Base-by-base conservation (phyloP, 1,140 invertebrate genomes). In the Ctenoplectra terminalis region DNA sequence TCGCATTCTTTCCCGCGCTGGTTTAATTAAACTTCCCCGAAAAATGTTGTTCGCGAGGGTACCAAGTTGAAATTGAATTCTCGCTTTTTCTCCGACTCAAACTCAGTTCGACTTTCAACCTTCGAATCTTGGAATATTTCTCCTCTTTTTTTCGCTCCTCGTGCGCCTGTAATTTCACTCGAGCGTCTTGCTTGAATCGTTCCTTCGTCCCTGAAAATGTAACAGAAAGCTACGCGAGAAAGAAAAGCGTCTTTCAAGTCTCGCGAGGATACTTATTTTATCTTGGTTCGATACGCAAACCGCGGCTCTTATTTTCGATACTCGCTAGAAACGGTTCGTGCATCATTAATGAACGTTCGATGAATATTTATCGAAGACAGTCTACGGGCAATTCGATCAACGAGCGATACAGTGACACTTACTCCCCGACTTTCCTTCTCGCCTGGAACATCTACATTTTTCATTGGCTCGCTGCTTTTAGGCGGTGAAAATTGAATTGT, bases 1-100 rank as follows among this genome's bases (percentile, higher is more conserved):
- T 60, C 48, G 17, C 50, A 46, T 56, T 69, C 75, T 46, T 48
- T 23, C 73, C 23, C n/a, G 40, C 40, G 43, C 52, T 17, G 58
- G 23, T 78, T 78, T 78, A 78, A 78, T 78, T 78, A 78, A 78
- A 71, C 75, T 71, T 60, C 52, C 29, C 23, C 31, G 52, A 31
- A 71, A 46, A 64, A 77, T 69, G 66, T 37, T 78, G 66, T 58
- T 67, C 50, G 29, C 37, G 43, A 71, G 54, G 31, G 66, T 52
- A 71, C 67, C 29, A 78, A 78, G 66, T 78, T 78, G 75, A 60
- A 78, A 71, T 78, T 78, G 66, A 78, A 46, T 64, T 75, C 69
- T 29, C 58, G 46, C 37, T 66, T 74, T 73, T 64, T 37, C 70
- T 74, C 26, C 46, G 26, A 43, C 13, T 56, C n/a, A n/a, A 34